phyloP scores from a whole-genome alignment of 1,140 invertebrate genomes.

The Homarus americanus region DNA sequence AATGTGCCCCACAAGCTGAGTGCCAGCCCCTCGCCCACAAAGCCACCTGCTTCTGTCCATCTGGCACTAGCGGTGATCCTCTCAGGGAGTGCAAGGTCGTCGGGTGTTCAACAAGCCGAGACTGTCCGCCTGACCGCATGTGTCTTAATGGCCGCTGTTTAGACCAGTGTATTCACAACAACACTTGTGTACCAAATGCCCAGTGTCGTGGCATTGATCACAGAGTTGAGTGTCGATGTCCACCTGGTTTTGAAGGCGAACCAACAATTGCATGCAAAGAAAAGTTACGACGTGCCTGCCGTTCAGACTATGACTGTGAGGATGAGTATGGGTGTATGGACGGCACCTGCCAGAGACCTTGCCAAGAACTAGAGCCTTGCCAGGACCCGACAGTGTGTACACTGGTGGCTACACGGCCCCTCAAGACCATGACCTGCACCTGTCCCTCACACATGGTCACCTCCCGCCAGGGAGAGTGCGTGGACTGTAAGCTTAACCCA shows the following conservation, averaged over 20 bases:
- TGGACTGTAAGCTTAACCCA: slow-evolving; percentile 68
- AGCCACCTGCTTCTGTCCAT: slow-evolving; percentile 76
- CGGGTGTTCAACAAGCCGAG: slow-evolving; percentile 76
- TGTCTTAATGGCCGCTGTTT: slow-evolving; percentile 77
- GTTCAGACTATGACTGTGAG: slow-evolving; percentile 77
- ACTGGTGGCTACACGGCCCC: slow-evolving; percentile 75
- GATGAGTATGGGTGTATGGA: slow-evolving; percentile 77
- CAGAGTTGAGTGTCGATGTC: slow-evolving; percentile 76
- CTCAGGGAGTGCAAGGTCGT: slow-evolving; percentile 74
- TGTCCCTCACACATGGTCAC: slow-evolving; percentile 76
- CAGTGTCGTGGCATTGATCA: slow-evolving; percentile 76
- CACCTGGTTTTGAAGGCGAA: slow-evolving; percentile 76
- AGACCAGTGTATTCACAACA: slow-evolving; percentile 75
- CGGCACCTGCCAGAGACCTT: slow-evolving; percentile 77
- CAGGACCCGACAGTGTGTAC: slow-evolving; percentile 76
- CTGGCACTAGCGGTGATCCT: slow-evolving; percentile 76
- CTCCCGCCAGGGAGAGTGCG: slow-evolving; percentile 61
- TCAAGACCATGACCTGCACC: slow-evolving; percentile 76
- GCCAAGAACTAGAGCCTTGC: slow-evolving; percentile 76
- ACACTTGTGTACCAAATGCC: slow-evolving; percentile 77
- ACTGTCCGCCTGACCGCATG: slow-evolving; percentile 76
- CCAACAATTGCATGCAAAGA: slow-evolving; percentile 76
- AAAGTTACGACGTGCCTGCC: slow-evolving; percentile 75
- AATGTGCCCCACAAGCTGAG: slow-evolving; percentile 89
- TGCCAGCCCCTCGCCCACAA: slow-evolving; percentile 82